A percentile compares a stretch with the other conserved stretches of the same genome.
Evolutionary conservation across 2,113 vertebrate genomes (phyloP).

Genomic region (Merops nubicus): DNA sequence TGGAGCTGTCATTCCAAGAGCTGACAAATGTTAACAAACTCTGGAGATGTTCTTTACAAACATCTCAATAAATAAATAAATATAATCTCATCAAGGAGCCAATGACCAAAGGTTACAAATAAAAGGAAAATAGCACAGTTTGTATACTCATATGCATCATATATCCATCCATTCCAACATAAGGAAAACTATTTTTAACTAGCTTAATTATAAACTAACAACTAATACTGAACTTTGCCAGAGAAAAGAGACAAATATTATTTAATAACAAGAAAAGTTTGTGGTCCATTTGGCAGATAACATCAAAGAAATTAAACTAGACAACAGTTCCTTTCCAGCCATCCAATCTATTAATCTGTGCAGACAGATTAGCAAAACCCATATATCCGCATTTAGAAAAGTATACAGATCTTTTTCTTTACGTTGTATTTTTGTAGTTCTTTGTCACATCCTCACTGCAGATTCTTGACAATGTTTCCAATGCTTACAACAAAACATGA

Average conservation of each 20-base stretch:
- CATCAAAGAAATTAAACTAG: background rate
- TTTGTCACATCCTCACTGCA: background rate
- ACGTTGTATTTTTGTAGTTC: background rate
- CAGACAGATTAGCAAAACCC: background rate
- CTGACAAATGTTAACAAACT: slow-evolving; percentile 79
- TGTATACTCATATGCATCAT: background rate
- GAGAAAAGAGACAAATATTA: background rate
- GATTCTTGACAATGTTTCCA: background rate
- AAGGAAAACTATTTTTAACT: slow-evolving; percentile 2
- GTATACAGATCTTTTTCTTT: background rate
- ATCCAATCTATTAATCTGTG: background rate
- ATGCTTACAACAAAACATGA: background rate
- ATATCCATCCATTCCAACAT: background rate
- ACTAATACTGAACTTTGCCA: background rate
- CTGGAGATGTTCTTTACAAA: slow-evolving; percentile 64
- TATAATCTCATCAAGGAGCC: slow-evolving; percentile 53
- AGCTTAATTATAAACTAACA: background rate
- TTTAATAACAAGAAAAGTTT: background rate
- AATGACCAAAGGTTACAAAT: slow-evolving; percentile 57
- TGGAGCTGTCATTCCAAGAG: slow-evolving; percentile 75
- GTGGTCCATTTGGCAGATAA: background rate
- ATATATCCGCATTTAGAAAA: background rate
- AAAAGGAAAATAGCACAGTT: background rate
- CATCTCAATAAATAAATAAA: slow-evolving; percentile 72
- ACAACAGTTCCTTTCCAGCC: background rate